Evolutionary conservation across 1,140 invertebrate genomes (phyloP), one percentile per base, ranked within the genome.

Genomic region (Wiebesia pumilae): DNA sequence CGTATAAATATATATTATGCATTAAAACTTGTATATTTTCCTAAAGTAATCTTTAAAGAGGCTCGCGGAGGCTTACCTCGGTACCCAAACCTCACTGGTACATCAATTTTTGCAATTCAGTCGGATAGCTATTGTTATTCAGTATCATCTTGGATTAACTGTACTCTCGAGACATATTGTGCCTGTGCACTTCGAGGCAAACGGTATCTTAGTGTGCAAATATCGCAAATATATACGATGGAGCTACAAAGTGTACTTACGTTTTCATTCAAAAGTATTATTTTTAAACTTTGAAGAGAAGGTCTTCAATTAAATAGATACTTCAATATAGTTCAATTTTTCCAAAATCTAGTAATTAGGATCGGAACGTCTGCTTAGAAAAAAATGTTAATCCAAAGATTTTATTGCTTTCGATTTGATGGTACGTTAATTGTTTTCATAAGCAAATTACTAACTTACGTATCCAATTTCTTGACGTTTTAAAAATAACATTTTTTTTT

Each of bases 71-170:
- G 58, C 27, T 82, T 71, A n/a, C 38, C 40, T 82, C n/a, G 43
- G 24, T 71, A 71, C 30, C 33, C 40, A 4, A 43, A 67, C 33
- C 16, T 67, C 24, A 62, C 58, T 27, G 33, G 7, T 69, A 43
- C 35, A n/a, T 81, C 58, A 43, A 69, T 69, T 81, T 67, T 81
- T 69, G 24, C 43, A 82, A 73, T 81, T 69, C 27, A 81, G 0
- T 67, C 38, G 33, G 62, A 69, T 81, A 67, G 27, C 62, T n/a
- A 81, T 81, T 81, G 54, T 81, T 81, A 65, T 65, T 65, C 47
- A 75, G 7, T 75, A 43, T 75, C 71, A n/a, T n/a, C n/a, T n/a
- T 43, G n/a, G 38, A 75, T 75, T 79, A 30, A 21, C 30, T 58
- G 21, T 58, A 38, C 33, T 54, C 33, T 79, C 27, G 10, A 24